A percentile compares a stretch with the other conserved stretches of the same genome.
Evolutionary conservation across 2,113 vertebrate species (phyloP).

Genomic region (Chitala chitala): DNA sequence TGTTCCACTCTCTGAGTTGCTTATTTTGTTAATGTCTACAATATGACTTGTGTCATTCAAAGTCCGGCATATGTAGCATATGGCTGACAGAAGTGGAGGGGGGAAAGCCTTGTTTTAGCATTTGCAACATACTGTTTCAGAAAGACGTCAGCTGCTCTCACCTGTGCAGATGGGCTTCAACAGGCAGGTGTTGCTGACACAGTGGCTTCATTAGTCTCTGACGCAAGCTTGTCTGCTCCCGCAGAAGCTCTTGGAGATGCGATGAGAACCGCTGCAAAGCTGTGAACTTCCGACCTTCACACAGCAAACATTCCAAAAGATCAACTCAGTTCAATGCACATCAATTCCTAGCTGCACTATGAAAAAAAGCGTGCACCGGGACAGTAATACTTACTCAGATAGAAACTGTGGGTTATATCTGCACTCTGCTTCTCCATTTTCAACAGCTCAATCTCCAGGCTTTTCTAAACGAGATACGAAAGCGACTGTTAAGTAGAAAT

Average conservation of each 20-base stretch:
- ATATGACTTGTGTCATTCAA: too few species aligned
- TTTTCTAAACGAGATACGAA: conserved; percentile 58
- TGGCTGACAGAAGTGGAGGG: too few species aligned
- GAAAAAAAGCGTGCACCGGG: background rate
- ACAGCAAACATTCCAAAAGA: background rate
- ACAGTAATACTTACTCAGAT: conserved; percentile 69
- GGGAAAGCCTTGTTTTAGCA: too few species aligned
- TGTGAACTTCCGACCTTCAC: conserved; percentile 65
- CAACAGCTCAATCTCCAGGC: conserved; percentile 72
- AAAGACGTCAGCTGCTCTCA: conserved; percentile 34
- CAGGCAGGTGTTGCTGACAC: conserved; percentile 71
- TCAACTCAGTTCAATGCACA: background rate
- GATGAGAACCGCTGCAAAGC: conserved; percentile 69
- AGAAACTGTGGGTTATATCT: conserved; percentile 69
- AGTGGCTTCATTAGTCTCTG: conserved; percentile 72
- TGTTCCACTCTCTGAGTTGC: too few species aligned
- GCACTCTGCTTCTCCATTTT: conserved; percentile 67
- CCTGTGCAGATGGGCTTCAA: conserved; percentile 79
- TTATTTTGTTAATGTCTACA: too few species aligned
- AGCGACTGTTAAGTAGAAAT: background rate
- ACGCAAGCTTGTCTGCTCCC: conserved; percentile 67
- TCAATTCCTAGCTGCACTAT: background rate
- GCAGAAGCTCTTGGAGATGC: conserved; percentile 78
- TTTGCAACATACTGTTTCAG: too few species aligned
- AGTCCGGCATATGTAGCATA: too few species aligned